A percentile compares a stretch with the other conserved stretches of the same genome.
Conservation (phyloP, 92 coral and sea anemone species). For the Phymanthus crucifer region DNA sequence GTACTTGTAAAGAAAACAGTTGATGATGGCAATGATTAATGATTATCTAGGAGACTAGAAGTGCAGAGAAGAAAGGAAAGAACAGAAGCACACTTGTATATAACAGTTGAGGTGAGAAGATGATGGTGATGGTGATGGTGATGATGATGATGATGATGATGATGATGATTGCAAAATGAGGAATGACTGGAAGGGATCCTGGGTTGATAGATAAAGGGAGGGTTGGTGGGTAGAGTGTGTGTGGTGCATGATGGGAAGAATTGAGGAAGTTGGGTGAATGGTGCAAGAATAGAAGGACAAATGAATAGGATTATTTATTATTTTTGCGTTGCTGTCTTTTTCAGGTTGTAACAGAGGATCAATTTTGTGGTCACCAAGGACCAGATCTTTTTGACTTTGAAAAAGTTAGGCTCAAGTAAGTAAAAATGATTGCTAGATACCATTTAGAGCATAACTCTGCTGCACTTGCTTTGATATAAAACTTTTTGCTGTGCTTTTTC, state of each 20-base stretch:
- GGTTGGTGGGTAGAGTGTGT: too few relatives aligned
- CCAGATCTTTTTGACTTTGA: constrained; percentile 86
- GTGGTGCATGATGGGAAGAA: too few relatives aligned
- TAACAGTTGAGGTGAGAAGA: constrained; percentile 83
- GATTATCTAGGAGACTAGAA: constrained; percentile 74
- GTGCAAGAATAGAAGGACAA: too few relatives aligned
- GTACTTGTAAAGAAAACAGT: too few relatives aligned
- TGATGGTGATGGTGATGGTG: too few relatives aligned
- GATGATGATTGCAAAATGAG: too few relatives aligned
- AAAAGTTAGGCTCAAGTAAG: constrained; percentile 78
- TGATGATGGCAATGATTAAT: background rate
- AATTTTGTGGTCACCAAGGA: constrained; percentile 98
- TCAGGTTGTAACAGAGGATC: constrained; percentile 94
- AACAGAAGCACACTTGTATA: constrained; percentile 95
- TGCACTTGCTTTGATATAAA: background rate
- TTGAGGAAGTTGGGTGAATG: too few relatives aligned
- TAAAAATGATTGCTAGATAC: background rate
- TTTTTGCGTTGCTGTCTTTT: background rate
- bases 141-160: too few relatives aligned
- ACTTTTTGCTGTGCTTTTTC: background rate
- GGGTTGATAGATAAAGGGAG: too few relatives aligned
- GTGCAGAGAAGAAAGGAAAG: constrained; percentile 97
- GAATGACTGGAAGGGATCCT: too few relatives aligned
- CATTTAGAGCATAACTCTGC: background rate
- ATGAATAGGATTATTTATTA: background rate